Evolutionary conservation across 37 sponge, comb jelly and placozoan species (phyloP).

Genomic region (Haliclona indistincta): DNA sequence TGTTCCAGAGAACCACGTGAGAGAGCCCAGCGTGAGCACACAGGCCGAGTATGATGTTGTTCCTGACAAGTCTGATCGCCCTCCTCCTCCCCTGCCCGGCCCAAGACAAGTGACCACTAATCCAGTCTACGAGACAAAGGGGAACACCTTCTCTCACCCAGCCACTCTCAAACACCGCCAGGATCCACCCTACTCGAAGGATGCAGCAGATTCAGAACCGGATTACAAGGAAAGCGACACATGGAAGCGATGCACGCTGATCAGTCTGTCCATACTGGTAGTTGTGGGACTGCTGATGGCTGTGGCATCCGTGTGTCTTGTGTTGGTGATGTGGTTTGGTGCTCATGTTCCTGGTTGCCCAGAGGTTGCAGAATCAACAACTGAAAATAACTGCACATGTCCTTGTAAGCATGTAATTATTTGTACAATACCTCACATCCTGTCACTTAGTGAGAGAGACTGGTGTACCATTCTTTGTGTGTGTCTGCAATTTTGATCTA

Average conservation of each 20-base stretch:
- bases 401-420: too few species aligned
- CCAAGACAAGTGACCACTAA: background rate
- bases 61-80: too few species aligned
- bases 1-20: too few species aligned
- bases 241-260: background rate
- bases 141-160: background rate
- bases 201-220: background rate
- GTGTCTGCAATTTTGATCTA: too few species aligned
- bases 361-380: too few species aligned
- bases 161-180: background rate
- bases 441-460: too few species aligned
- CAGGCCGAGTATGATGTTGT: too few species aligned
- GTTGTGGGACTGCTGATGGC: background rate
- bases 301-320: background rate
- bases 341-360: constrained; percentile 1
- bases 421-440: too few species aligned
- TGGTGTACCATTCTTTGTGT: too few species aligned
- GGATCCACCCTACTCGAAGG: background rate
- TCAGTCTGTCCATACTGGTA: background rate
- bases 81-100: constrained; percentile 3
- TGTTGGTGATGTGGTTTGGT: background rate
- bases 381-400: too few species aligned
- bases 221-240: background rate
- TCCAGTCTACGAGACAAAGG: background rate
- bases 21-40: too few species aligned